phyloP scores from a whole-genome alignment of 2,113 vertebrate species.

The Coregonus clupeaformis region DNA sequence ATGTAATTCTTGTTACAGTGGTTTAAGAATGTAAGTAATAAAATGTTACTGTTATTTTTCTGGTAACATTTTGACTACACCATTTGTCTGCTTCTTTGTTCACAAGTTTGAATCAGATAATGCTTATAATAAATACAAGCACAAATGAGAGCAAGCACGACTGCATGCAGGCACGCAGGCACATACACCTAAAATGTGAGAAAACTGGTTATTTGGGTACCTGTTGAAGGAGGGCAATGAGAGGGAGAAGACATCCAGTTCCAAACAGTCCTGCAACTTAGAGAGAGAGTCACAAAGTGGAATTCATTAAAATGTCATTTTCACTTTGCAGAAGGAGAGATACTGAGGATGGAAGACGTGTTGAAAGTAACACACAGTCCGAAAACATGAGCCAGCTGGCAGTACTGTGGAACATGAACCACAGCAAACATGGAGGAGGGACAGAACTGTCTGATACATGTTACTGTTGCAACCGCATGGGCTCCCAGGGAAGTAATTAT shows the following conservation, averaged over 20 bases:
- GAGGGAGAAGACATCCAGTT: not conserved
- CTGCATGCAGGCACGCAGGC: constrained; percentile 13
- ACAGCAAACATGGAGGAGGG: not conserved
- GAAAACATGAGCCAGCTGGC: not conserved
- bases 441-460: not conserved
- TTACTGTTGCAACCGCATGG: not conserved
- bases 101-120: not conserved
- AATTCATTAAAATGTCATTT: not conserved
- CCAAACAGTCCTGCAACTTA: not conserved
- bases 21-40: not conserved
- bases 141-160: not conserved
- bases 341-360: not conserved
- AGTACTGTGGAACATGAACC: not conserved
- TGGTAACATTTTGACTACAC: not conserved
- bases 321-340: not conserved
- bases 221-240: not conserved
- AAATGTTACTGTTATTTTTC: not conserved
- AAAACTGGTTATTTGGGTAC: not conserved
- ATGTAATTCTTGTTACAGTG: not conserved
- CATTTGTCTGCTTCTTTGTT: not conserved
- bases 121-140: not conserved
- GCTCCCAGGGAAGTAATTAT: not conserved
- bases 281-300: not conserved
- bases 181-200: constrained; percentile 4
- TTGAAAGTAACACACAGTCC: not conserved